Evolutionary conservation across 2,113 vertebrate species (phyloP).

Genomic region (Gnathonemus echidnorhynchus): DNA sequence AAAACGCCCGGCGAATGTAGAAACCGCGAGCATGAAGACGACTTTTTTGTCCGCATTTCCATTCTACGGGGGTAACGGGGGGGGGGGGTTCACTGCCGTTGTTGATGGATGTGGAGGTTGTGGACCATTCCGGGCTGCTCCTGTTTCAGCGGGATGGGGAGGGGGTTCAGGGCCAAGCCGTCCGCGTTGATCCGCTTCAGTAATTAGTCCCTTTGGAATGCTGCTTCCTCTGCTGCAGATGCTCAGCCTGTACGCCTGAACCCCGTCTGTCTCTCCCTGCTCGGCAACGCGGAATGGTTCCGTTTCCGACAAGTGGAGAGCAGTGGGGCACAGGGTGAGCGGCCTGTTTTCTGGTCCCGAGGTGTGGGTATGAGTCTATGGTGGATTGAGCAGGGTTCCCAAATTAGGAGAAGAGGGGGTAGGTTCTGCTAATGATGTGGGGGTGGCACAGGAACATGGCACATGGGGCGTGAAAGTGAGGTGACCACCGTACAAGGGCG

Average conservation of each 20-base stretch:
- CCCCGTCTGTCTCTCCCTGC: neutral
- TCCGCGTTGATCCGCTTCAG: neutral
- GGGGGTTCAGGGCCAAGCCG: neutral
- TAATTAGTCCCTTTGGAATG: slow-evolving; percentile 29
- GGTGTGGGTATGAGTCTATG: neutral
- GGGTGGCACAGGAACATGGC: neutral
- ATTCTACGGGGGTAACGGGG: neutral
- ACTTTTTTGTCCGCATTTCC: neutral
- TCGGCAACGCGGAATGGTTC: neutral
- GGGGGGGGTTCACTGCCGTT: neutral
- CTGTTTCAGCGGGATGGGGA: neutral
- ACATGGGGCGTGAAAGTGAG: neutral
- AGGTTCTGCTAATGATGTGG: neutral
- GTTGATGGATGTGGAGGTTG: neutral
- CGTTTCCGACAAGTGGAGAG: neutral
- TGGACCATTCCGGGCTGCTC: neutral
- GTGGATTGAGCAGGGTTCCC: neutral
- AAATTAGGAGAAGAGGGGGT: neutral
- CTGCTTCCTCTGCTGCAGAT: slow-evolving; percentile 12
- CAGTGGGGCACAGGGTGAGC: neutral
- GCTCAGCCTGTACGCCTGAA: neutral
- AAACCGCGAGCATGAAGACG: neutral
- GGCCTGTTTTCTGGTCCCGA: neutral
- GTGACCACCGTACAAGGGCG: neutral
- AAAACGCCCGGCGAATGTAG: neutral